Base-by-base conservation (phyloP, 2,113 vertebrate species). In the Corythaixoides concolor region DNA sequence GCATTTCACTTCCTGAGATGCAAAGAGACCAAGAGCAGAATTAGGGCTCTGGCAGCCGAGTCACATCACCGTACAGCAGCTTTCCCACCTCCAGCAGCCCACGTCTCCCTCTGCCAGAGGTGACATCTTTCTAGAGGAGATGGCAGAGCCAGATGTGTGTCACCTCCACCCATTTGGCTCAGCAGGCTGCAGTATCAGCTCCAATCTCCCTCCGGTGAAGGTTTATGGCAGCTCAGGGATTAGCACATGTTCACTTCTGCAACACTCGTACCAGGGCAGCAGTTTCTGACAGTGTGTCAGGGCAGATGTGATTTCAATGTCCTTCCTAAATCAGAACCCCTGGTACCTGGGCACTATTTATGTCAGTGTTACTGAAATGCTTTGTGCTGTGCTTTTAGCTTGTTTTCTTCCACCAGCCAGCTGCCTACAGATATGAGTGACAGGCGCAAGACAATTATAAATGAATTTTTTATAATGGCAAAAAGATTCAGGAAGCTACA, bases 371-470 rank as follows among this genome's bases (percentile, higher is more conserved):
- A 4, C 68, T 50, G 77, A 62, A 91, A 53, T 5, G n/a, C 14
- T 20, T 37, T 2, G 7, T 28, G 45, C 82, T 66, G 33, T 15
- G 6, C 50, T 60, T 82, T 3, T 22, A 60, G 28, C 33, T 66
- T 16, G 10, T 30, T 52, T 74, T 62, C 39, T 78, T 72, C 50
- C 53, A 59, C 32, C 53, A 85, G 58, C 26, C 67, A 58, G 27
- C 7, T 1, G 16, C 13, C 24, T 5, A 41, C 17, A 59, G 41
- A 6, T 67, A 16, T 2, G 64, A 85, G 33, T 32, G 85, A 41
- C 67, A 83, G 66, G 39, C 35, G 59, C 0, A 0, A 39, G 39
- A 23, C 2, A 12, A 64, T 19, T 9, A 8, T 1, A 50, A 81
- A 62, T 55, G 3, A 23, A 8, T 15, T 22, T 88, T 91, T 93